Conservation (phyloP, 2,113 vertebrate genomes). For the Beaufortia kweichowensis region DNA sequence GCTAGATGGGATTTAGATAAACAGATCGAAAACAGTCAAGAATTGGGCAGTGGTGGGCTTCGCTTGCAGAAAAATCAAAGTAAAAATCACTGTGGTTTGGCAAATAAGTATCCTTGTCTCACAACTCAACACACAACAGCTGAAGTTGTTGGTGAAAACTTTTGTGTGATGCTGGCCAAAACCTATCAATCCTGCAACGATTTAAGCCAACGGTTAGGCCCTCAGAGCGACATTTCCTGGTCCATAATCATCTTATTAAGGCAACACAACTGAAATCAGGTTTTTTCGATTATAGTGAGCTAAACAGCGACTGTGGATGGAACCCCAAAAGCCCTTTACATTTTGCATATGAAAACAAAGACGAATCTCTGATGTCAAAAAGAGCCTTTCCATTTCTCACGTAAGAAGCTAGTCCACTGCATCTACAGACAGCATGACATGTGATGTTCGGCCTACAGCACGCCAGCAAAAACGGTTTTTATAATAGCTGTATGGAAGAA, state of each 20-base stretch:
- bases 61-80: not conserved
- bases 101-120: not conserved
- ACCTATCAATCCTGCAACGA: not conserved
- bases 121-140: not conserved
- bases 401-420: not conserved
- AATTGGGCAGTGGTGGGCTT: not conserved
- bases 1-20: not conserved
- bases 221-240: constrained; percentile 66
- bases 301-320: constrained; percentile 88
- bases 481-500: not conserved
- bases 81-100: not conserved
- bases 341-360: constrained; percentile 76
- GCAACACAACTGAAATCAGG: constrained; percentile 89
- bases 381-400: constrained; percentile 62
- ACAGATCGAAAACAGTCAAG: not conserved
- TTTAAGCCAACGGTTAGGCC: constrained; percentile 28
- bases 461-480: not conserved
- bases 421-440: not conserved
- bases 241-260: constrained; percentile 84
- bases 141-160: not conserved
- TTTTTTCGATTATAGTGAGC: constrained; percentile 60
- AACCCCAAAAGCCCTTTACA: constrained; percentile 80
- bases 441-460: not conserved
- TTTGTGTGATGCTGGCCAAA: not conserved
- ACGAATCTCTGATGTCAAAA: constrained; percentile 63